Conservation (phyloP, 2,888 invertebrate genomes). For the Drosophila mulleri region DNA sequence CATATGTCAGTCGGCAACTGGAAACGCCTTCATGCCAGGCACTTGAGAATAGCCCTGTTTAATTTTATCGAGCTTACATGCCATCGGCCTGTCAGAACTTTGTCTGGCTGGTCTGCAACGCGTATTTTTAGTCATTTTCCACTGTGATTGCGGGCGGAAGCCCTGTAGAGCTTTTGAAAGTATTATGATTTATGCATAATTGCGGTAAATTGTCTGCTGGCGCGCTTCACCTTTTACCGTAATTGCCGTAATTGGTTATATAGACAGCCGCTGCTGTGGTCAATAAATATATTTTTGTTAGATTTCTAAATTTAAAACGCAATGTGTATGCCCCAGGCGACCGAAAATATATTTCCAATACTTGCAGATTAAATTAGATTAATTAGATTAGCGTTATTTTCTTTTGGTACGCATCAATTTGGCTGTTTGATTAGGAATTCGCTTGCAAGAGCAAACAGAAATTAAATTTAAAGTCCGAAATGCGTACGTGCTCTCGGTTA, state of each 20-base stretch:
- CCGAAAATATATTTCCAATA: neutral
- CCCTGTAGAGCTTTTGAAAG: neutral
- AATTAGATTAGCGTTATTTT: conserved; percentile 9
- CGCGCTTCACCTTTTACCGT: conserved; percentile 7
- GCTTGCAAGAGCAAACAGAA: conserved; percentile 9
- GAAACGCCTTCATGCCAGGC: neutral
- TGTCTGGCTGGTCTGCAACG: conserved; percentile 10
- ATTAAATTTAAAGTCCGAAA: neutral
- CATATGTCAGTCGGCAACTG: neutral
- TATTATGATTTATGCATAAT: conserved; percentile 67
- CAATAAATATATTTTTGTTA: neutral
- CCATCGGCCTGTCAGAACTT: conserved; percentile 49
- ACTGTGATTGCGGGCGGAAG: conserved; percentile 2
- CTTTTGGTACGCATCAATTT: conserved; percentile 48
- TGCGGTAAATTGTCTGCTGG: conserved; percentile 40
- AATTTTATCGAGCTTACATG: conserved; percentile 43
- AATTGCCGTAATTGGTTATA: conserved; percentile 33
- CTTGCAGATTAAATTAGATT: conserved; percentile 2
- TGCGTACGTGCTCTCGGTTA: conserved; percentile 37
- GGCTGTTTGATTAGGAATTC: conserved; percentile 30
- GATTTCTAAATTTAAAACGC: neutral
- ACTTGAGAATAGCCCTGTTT: conserved; percentile 52
- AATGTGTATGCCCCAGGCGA: neutral
- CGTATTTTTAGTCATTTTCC: conserved; percentile 4
- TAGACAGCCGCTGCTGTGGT: neutral